These are phyloP conservation scores for Arion vulgaris DNA, from an alignment of 1,140 invertebrate genomes.

Conservation along the genomic window DNA sequence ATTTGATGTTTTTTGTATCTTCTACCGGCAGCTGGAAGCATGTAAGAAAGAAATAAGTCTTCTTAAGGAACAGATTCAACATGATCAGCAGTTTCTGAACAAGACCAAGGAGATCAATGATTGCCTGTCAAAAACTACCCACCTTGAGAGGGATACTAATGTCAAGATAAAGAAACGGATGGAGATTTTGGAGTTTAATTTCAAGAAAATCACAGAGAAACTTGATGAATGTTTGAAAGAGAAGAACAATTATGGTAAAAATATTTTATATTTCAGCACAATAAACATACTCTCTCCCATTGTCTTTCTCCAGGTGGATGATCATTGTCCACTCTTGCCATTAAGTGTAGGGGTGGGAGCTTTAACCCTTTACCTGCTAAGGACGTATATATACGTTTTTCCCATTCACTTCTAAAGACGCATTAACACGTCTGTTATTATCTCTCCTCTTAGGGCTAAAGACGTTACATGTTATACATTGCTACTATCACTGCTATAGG, in stretches of 20 bases:
- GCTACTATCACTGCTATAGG: too few species aligned
- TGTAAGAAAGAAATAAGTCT: not conserved
- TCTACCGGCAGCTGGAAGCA: not conserved
- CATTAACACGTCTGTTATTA: too few species aligned
- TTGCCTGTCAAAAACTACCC: not conserved
- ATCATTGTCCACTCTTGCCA: too few species aligned
- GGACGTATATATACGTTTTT: too few species aligned
- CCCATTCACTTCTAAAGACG: too few species aligned
- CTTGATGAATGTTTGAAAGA: not conserved
- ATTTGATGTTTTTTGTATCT: too few species aligned
- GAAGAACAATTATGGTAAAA: not conserved
- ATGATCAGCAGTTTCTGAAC: not conserved
- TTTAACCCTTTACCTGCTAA: too few species aligned
- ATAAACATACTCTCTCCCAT: too few species aligned
- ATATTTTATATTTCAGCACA: not conserved
- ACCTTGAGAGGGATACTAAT: not conserved
- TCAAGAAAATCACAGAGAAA: not conserved
- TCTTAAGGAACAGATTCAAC: not conserved
- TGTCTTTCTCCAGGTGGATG: too few species aligned
- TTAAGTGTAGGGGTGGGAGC: too few species aligned
- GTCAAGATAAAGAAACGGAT: not conserved
- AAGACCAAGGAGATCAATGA: not conserved
- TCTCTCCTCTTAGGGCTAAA: too few species aligned
- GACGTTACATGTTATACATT: too few species aligned
- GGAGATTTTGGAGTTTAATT: not conserved